Conservation (phyloP, 2,888 invertebrate genomes). For the Polymixis lichenea region DNA sequence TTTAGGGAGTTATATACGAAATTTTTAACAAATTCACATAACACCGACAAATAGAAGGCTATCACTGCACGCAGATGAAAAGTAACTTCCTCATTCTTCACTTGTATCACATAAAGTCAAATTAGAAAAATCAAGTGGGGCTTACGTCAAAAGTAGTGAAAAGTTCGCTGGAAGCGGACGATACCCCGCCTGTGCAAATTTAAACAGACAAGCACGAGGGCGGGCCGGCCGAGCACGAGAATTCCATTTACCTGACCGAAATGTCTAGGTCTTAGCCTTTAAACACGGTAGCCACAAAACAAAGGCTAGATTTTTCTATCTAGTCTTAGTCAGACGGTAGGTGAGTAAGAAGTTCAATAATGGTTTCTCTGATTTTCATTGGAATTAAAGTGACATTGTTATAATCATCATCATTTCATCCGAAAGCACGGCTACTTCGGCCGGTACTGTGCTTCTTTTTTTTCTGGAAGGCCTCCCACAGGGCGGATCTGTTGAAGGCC, state of each 20-base stretch:
- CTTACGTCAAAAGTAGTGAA: constrained; percentile 65
- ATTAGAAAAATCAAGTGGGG: constrained; percentile 52
- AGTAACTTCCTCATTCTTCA: not conserved
- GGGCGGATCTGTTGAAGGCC: too few relatives aligned
- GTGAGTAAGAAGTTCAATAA: not conserved
- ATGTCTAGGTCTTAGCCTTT: constrained; percentile 52
- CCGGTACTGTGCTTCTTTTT: too few relatives aligned
- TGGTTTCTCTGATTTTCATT: not conserved
- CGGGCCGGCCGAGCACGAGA: constrained; percentile 74
- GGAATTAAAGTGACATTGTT: not conserved
- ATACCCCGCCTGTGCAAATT: constrained; percentile 73
- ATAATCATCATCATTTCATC: too few relatives aligned
- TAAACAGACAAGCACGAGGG: constrained; percentile 74
- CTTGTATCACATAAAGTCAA: constrained; percentile 25
- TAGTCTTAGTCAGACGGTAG: not conserved
- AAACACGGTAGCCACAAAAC: constrained; percentile 44
- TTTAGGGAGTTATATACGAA: too few relatives aligned
- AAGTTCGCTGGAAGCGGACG: constrained; percentile 63
- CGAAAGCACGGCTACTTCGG: too few relatives aligned
- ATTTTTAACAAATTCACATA: too few relatives aligned
- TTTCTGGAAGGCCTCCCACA: too few relatives aligned
- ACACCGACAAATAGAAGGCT: too few relatives aligned
- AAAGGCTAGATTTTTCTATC: constrained; percentile 38
- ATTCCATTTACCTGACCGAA: constrained; percentile 78
- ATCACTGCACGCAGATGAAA: not conserved